Conservation (phyloP, 2,888 invertebrate species). For the Harmothoe impar region DNA sequence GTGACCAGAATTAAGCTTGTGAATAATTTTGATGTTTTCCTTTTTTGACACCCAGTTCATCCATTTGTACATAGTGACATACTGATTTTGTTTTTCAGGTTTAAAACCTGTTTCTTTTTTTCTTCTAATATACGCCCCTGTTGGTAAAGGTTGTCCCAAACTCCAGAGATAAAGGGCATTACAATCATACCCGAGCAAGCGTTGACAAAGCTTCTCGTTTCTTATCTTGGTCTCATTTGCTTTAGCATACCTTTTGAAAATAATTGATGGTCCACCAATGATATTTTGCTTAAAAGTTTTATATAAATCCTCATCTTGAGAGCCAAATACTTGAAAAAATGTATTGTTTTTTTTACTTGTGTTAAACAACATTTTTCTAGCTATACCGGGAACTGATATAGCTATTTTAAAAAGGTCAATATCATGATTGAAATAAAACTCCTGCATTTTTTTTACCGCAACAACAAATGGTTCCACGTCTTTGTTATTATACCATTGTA, state of each 20-base stretch:
- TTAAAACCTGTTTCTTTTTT: background rate
- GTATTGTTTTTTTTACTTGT: background rate
- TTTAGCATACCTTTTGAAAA: background rate
- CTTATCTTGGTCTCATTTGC: background rate
- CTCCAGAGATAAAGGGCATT: background rate
- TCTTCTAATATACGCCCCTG: background rate
- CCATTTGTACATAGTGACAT: background rate
- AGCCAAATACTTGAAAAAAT: background rate
- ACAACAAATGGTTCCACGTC: background rate
- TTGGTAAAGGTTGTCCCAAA: background rate
- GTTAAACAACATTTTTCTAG: background rate
- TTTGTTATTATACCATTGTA: slow-evolving; percentile 43
- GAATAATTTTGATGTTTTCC: background rate
- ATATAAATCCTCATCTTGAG: slow-evolving; percentile 12
- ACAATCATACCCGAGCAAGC: background rate
- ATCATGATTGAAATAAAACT: background rate
- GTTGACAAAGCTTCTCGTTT: background rate
- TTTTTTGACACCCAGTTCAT: background rate
- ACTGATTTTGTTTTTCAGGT: background rate
- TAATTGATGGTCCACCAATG: slow-evolving; percentile 50
- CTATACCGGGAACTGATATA: slow-evolving; percentile 56
- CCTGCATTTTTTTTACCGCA: background rate
- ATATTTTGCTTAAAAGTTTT: slow-evolving; percentile 27
- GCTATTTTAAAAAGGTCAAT: slow-evolving; percentile 52
- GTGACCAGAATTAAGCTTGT: background rate